Evolutionary conservation across 2,888 invertebrate species (phyloP).

Genomic region (Drosophila histrio): DNA sequence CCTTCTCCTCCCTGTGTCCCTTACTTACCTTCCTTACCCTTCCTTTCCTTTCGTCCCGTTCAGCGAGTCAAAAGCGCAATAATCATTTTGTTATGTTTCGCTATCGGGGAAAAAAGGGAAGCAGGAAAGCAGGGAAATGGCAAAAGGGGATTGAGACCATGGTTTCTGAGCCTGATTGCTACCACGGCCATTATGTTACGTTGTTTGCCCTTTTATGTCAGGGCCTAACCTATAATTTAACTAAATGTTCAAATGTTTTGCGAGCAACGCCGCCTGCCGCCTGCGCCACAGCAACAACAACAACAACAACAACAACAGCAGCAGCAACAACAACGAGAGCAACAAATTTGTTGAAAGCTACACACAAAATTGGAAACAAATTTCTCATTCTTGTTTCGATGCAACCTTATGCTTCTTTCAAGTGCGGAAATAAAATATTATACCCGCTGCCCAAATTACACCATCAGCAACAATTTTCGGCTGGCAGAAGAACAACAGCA

Average conservation of each 20-base stretch:
- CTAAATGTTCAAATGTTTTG: constrained; percentile 81
- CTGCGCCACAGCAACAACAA: constrained; percentile 20
- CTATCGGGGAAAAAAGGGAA: neutral
- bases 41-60: neutral
- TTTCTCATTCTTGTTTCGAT: constrained; percentile 56
- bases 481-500: constrained; percentile 20
- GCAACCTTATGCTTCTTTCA: constrained; percentile 25
- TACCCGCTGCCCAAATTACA: constrained; percentile 49
- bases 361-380: constrained; percentile 69
- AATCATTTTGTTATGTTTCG: constrained; percentile 74
- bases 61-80: constrained; percentile 60
- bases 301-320: constrained; percentile 6
- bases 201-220: constrained; percentile 81
- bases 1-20: neutral
- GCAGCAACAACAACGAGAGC: constrained; percentile 11
- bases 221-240: constrained; percentile 81
- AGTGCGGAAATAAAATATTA: constrained; percentile 83
- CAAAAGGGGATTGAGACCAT: neutral
- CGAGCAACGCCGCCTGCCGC: constrained; percentile 37
- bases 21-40: neutral
- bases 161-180: constrained; percentile 62
- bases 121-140: neutral
- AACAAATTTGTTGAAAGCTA: constrained; percentile 67
- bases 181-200: constrained; percentile 78
- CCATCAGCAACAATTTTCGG: constrained; percentile 49